These are phyloP conservation scores for Strigamia crassipes DNA, from an alignment of 2,888 invertebrate species.

Conservation along the genomic window DNA sequence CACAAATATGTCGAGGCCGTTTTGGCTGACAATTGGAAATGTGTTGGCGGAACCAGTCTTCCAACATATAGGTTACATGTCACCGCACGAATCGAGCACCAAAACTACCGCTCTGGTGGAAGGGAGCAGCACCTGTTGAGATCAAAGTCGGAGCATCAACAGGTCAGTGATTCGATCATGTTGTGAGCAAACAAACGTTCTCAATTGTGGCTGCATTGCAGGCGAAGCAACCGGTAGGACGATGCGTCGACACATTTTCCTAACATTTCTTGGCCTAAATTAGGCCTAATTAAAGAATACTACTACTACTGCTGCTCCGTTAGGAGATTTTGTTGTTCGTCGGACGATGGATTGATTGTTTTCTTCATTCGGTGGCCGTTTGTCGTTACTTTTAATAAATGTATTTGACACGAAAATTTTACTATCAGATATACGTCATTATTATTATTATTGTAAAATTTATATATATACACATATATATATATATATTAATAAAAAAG, in stretches of 20 bases:
- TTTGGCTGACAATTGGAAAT: constrained; percentile 47
- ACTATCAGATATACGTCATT: constrained; percentile 39
- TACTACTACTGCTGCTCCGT: constrained; percentile 38
- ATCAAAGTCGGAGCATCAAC: background rate
- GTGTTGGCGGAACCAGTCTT: constrained; percentile 47
- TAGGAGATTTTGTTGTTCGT: constrained; percentile 40
- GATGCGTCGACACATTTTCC: constrained; percentile 28
- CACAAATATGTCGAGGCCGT: constrained; percentile 47
- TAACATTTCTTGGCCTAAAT: constrained; percentile 45
- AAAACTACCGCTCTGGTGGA: constrained; percentile 39
- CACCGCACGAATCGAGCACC: constrained; percentile 38
- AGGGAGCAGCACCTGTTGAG: constrained; percentile 45
- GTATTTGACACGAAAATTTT: constrained; percentile 34
- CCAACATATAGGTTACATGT: constrained; percentile 47
- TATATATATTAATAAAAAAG: constrained; percentile 4
- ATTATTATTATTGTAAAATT: constrained; percentile 28
- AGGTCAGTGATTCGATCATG: constrained; percentile 6
- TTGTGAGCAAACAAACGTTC: background rate
- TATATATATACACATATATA: constrained; percentile 6
- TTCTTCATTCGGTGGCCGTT: constrained; percentile 36
- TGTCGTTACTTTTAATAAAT: constrained; percentile 31
- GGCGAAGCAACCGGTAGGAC: background rate
- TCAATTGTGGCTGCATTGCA: background rate
- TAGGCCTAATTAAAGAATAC: constrained; percentile 44
- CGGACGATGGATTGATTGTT: constrained; percentile 1